Evolutionary conservation across 2,113 vertebrate species (phyloP).

Genomic region (Mola mola): DNA sequence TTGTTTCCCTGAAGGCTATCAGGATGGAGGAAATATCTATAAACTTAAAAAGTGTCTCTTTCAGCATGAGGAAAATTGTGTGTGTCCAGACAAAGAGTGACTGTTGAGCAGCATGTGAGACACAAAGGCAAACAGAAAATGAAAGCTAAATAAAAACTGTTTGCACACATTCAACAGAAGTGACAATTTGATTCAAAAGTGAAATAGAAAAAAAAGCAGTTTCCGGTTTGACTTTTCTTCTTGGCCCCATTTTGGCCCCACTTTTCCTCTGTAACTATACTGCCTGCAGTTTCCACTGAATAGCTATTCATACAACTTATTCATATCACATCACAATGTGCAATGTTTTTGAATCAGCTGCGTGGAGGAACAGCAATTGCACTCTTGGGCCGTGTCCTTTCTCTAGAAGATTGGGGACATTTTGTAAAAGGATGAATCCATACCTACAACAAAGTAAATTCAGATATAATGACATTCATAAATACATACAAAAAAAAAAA

Average conservation of each 20-base stretch:
- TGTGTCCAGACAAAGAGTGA: background rate
- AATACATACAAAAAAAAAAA: background rate
- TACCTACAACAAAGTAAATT: background rate
- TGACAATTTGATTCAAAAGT: background rate
- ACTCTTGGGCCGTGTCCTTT: constrained; percentile 43
- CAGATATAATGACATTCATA: background rate
- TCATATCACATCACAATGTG: constrained; percentile 5
- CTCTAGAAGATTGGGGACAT: constrained; percentile 16
- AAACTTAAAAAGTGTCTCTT: constrained; percentile 9
- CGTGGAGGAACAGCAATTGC: constrained; percentile 26
- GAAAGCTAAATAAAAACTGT: background rate
- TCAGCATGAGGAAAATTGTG: constrained; percentile 1
- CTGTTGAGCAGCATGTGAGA: background rate
- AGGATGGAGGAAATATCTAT: constrained; percentile 10
- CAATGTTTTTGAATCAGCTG: constrained; percentile 37
- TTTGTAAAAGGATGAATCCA: constrained; percentile 1
- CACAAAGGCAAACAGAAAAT: background rate
- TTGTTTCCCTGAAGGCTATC: constrained; percentile 3
- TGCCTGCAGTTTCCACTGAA: constrained; percentile 22
- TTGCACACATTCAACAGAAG: background rate
- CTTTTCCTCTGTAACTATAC: background rate
- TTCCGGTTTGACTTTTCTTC: constrained; percentile 11
- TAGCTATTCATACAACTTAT: constrained; percentile 10
- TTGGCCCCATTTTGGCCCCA: constrained; percentile 5
- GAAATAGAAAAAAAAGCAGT: background rate